Conservation (phyloP, 2,113 vertebrate species). For the Hippocampus mohnikei region DNA sequence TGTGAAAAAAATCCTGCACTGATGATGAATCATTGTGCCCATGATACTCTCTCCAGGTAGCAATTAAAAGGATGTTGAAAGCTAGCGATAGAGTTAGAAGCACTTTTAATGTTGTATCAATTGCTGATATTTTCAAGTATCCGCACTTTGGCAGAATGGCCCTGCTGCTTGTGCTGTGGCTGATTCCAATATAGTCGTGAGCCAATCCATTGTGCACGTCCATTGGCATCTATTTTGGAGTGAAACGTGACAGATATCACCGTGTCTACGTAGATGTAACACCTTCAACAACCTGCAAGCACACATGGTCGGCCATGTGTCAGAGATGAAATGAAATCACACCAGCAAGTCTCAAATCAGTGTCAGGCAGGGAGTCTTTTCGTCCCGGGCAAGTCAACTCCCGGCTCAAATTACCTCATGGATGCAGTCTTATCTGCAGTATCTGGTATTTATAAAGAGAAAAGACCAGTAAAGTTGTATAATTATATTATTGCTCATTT, state of each 20-base stretch:
- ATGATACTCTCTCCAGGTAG: slow-evolving; percentile 34
- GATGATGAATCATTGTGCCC: slow-evolving; percentile 47
- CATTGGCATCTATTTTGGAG: neutral
- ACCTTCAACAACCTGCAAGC: too few species aligned
- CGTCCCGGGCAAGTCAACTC: neutral
- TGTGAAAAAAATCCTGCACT: slow-evolving; percentile 44
- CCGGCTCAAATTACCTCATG: neutral
- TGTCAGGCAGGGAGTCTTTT: neutral
- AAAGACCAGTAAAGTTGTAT: neutral
- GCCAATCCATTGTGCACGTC: neutral
- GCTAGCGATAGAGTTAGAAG: slow-evolving; percentile 27
- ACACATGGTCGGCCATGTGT: neutral
- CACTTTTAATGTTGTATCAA: slow-evolving; percentile 30
- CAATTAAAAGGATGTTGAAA: slow-evolving; percentile 55
- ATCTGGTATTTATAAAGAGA: neutral
- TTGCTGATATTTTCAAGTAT: slow-evolving; percentile 19
- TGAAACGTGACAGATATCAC: too few species aligned
- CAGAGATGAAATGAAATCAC: neutral
- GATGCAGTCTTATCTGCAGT: neutral
- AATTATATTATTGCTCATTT: neutral
- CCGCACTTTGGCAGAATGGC: neutral
- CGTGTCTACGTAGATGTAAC: too few species aligned
- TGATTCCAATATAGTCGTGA: neutral
- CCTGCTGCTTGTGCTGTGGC: neutral
- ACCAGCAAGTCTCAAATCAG: neutral